Evolutionary conservation across 2,797 vertebrate species (phyloP), one percentile per base, ranked within the genome.

Genomic region (Varecia variegata): DNA sequence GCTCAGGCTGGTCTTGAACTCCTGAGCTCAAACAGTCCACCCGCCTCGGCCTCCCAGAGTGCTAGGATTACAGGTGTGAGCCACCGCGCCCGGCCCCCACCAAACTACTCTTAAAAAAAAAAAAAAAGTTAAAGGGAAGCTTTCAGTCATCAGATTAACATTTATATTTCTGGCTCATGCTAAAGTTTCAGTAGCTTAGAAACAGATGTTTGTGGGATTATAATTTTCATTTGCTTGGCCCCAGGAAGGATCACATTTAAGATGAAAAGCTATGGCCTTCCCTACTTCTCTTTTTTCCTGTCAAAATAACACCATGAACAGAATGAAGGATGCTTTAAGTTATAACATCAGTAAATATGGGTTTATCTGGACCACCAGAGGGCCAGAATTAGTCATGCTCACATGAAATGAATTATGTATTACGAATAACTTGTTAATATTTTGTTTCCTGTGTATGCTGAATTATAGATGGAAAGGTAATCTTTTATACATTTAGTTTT

Each of bases 121-220:
- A 45, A 47, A 23, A 54, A 7, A 14, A 38, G 14, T 79, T 76
- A 47, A 77, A 90, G 43, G 10, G 25, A 6, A 90, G 67, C 43
- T 87, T 88, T 67, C 17, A 43, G 67, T 88, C 74, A 77, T 93
- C 54, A 54, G 35, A 73, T 76, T 89, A 87, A 60, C 88, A 84
- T 95, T 18, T 86, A 18, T 94, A 79, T 94, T 96, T 96, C 68
- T 84, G 23, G 21, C 38, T 95, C 43, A 43, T 45, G 60, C 54
- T 70, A 74, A 89, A 68, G 23, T 25, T 65, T n/a, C 7, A 12
- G 79, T 62, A 54, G 68, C 73, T 89, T 62, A 89, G 32, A 88
- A 84, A 90, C 38, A 92, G 32, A 71, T 80, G 25, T 5, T n/a
- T 70, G 62, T 43, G 56, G 25, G 38, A 62, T 92, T 94, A 32